Evolutionary conservation across 2,113 vertebrate species (phyloP), one percentile per base, ranked within the genome.

Genomic region (Sander vitreus): DNA sequence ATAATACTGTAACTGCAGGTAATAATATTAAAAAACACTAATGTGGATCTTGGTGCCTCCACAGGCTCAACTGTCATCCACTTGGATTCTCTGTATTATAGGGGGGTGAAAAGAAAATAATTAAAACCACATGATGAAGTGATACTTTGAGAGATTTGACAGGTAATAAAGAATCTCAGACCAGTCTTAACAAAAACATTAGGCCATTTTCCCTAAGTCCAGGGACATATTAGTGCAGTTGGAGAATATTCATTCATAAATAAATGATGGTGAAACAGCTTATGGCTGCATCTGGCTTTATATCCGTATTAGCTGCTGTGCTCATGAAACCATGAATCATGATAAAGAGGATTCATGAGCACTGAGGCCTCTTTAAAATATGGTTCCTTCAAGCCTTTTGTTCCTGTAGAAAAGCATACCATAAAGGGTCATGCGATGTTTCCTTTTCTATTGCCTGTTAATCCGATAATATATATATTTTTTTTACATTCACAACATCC

Each of bases 161-260:
- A 90, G 78, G 88, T 90, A 91, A 93, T 92, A 91, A 93, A 93
- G 80, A 89, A 93, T 92, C 86, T 57, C 55, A 84, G 78, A 64
- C 79, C 88, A 73, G 82, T 77, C 89, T 81, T 91, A 83, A 79
- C 88, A 89, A 85, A 88, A 80, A 89, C 81, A 92, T 90, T 87
- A 87, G 76, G 81, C 90, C 85, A 83, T 90, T 91, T 91, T 87
- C 76, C 87, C 78, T 79, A 82, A 86, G 90, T 89, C 82, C 78
- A 12, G 36, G 85, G 88, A 92, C 81, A 86, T 90, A 93, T 92
- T 90, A 92, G 82, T 83, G 86, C 72, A 80, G 91, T 78, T 86
- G 80, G 84, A 91, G 74, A 85, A 91, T 89, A 93, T 94, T 92
- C 79, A 89, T 89, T 90, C 89, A 90, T 94, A 85, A 95, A 94